phyloP scores from a whole-genome alignment of 2,113 vertebrate species.

The Ellobius talpinus region DNA sequence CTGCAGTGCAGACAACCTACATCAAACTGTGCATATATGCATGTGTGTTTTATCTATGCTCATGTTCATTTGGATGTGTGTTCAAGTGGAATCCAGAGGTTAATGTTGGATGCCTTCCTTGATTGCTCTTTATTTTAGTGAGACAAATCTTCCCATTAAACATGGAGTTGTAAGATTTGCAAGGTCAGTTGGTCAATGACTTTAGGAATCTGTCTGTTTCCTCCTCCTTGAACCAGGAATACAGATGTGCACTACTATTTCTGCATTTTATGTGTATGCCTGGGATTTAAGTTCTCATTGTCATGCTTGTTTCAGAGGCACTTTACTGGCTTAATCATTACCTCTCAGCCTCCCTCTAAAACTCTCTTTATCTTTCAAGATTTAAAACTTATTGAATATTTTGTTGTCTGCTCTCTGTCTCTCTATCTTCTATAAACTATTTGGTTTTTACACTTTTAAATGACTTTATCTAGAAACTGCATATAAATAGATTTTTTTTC shows the following conservation, averaged over 20 bases:
- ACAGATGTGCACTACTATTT: too few relatives aligned
- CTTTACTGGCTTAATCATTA: not conserved
- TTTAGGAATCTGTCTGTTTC: not conserved
- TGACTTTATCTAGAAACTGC: not conserved
- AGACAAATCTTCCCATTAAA: not conserved
- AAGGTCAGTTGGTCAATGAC: not conserved
- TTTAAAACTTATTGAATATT: not conserved
- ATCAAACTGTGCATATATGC: not conserved
- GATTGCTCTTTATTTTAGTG: not conserved
- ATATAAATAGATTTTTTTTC: not conserved
- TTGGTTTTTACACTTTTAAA: not conserved
- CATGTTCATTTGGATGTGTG: not conserved
- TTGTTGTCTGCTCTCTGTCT: not conserved
- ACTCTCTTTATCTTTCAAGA: not conserved
- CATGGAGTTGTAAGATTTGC: not conserved
- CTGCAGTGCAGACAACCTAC: too few relatives aligned
- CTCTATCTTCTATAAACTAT: not conserved
- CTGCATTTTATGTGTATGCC: not conserved
- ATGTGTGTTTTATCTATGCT: not conserved
- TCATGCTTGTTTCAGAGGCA: too few relatives aligned
- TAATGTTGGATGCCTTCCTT: not conserved
- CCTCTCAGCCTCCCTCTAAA: not conserved
- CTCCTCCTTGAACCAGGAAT: not conserved
- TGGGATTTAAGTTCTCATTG: not conserved
- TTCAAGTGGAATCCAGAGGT: not conserved